Evolutionary conservation across 2,797 vertebrate genomes (phyloP), one percentile per base, ranked within the genome.

Genomic region (Petrocephalus schoutedeni): DNA sequence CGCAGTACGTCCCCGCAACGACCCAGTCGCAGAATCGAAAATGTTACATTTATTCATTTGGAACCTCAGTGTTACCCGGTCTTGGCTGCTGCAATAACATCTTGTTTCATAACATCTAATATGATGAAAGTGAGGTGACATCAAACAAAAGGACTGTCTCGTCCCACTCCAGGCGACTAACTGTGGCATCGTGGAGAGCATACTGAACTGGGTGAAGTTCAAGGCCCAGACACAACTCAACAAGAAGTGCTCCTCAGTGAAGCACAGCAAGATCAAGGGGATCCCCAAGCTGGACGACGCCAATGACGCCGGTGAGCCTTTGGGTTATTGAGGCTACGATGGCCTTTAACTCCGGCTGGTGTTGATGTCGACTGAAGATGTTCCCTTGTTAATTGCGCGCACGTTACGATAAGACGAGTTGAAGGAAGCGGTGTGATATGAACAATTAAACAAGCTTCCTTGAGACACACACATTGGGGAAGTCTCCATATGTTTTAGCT

Each of bases 201-300:
- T 98, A 89, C 92, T 98, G 90, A 98, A 98, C 89, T 98, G 97
- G 97, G 97, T 98, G 85, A 98, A 97, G 95, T 97, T 98, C 91
- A 98, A 98, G 92, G 97, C 97, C 71, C 97, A 98, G 93, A 97
- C 95, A 36, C 97, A 98, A 89, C 93, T 98, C 87, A 98, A 98
- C 91, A 97, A 98, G 93, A 98, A 98, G 89, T 98, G 97, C 92
- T 98, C 97, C 1, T 97, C 97, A 0, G 97, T 97, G 92, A 98
- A 98, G 89, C 95, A 97, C 90, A 97, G 97, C 94, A 98, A 98
- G 95, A 97, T 98, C 92, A 97, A 97, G 91, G 97, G 97, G 91
- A 97, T 98, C 93, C 97, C 97, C 0, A 98, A 98, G 91, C 92
- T 98, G 92, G 97, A 98, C 89, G 97, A 97, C 87, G 97, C 97